Conservation (phyloP, 2,888 invertebrate species). For the Andricus quercusramuli region DNA sequence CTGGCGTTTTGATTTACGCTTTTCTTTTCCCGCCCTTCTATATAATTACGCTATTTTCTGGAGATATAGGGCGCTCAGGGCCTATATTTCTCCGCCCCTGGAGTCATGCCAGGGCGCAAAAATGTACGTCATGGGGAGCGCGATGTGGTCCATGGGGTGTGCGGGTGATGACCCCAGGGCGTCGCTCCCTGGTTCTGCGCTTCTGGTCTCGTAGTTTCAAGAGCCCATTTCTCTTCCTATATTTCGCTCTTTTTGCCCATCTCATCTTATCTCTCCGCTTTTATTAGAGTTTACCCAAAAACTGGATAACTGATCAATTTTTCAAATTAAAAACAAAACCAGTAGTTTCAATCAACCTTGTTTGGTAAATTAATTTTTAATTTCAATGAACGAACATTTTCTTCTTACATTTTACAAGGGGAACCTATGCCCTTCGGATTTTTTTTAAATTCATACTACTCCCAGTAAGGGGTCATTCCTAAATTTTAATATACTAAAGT, state of each 20-base stretch:
- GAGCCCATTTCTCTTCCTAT: slow-evolving; percentile 41
- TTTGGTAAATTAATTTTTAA: too few relatives aligned
- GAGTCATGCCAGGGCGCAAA: slow-evolving; percentile 61
- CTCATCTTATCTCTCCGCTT: neutral
- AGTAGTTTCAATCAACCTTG: too few relatives aligned
- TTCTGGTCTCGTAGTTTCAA: slow-evolving; percentile 32
- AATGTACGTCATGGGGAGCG: slow-evolving; percentile 59
- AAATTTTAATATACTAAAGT: too few relatives aligned
- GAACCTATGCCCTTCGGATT: too few relatives aligned
- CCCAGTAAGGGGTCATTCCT: too few relatives aligned
- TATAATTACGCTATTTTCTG: slow-evolving; percentile 64
- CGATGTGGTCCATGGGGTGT: slow-evolving; percentile 46
- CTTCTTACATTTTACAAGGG: too few relatives aligned
- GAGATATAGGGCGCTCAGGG: slow-evolving; percentile 46
- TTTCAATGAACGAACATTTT: too few relatives aligned
- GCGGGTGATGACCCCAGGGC: slow-evolving; percentile 62
- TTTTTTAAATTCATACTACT: too few relatives aligned
- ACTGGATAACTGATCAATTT: too few relatives aligned
- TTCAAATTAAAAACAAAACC: too few relatives aligned
- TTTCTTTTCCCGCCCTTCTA: slow-evolving; percentile 55
- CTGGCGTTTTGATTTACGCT: slow-evolving; percentile 61
- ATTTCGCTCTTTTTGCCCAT: slow-evolving; percentile 16
- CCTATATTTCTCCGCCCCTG: slow-evolving; percentile 62
- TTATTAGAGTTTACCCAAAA: too few relatives aligned
- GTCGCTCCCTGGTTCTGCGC: slow-evolving; percentile 55